phyloP scores from a whole-genome alignment of 2,113 vertebrate genomes.

The Smithornis capensis region DNA sequence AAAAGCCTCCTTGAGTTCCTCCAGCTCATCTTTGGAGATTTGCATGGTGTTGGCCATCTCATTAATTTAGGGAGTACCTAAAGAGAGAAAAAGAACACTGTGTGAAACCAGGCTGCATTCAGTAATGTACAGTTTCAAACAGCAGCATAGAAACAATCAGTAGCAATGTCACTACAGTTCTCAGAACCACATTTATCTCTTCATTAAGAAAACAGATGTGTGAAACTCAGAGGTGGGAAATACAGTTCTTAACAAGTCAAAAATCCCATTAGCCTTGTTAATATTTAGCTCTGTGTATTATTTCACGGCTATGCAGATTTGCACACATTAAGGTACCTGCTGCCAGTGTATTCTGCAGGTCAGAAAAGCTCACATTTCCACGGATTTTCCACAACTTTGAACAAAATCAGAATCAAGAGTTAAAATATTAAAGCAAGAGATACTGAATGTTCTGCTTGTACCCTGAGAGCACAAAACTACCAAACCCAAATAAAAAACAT shows the following conservation, averaged over 20 bases:
- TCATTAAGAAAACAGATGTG: background rate
- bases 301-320: background rate
- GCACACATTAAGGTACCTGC: background rate
- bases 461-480: background rate
- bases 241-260: background rate
- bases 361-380: background rate
- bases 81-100: background rate
- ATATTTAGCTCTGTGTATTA: conserved; percentile 22
- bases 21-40: conserved; percentile 92
- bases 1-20: conserved; percentile 92
- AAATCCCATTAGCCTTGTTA: background rate
- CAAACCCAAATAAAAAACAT: background rate
- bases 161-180: background rate
- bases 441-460: background rate
- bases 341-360: background rate
- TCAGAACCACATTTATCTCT: background rate
- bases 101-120: background rate
- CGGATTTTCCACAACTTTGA: background rate
- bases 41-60: conserved; percentile 86
- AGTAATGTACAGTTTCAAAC: background rate
- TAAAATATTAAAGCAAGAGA: background rate
- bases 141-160: background rate
- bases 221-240: background rate
- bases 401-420: background rate
- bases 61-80: conserved; percentile 65